These are phyloP conservation scores for Meandrusa payeni DNA, from an alignment of 2,888 invertebrate genomes.

Conservation along the genomic window DNA sequence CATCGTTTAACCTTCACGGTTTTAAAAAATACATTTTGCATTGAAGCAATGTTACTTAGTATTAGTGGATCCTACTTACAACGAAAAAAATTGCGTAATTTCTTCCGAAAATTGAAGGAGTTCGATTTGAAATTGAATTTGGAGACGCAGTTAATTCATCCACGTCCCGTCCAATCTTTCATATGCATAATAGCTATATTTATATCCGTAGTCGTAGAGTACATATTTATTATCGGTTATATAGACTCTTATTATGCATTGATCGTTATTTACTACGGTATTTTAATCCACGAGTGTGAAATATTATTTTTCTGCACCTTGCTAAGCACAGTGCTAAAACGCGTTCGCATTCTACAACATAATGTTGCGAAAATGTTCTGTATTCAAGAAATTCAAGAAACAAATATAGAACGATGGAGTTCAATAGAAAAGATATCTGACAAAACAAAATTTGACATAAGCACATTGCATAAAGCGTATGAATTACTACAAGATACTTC, in stretches of 20 bases:
- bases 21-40: slow-evolving; percentile 14
- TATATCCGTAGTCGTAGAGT: background rate
- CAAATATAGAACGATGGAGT: background rate
- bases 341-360: slow-evolving; percentile 23
- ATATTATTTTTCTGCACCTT: slow-evolving; percentile 26
- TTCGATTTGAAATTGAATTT: slow-evolving; percentile 16
- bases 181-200: background rate
- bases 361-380: slow-evolving; percentile 20
- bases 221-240: background rate
- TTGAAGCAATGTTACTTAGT: slow-evolving; percentile 4
- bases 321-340: slow-evolving; percentile 20
- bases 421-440: background rate
- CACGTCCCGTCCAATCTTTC: background rate
- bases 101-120: slow-evolving; percentile 8
- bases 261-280: slow-evolving; percentile 15
- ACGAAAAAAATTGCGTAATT: slow-evolving; percentile 1
- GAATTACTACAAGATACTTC: slow-evolving; percentile 13
- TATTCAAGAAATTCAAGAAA: background rate
- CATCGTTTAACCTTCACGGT: background rate
- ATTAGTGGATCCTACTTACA: slow-evolving; percentile 14
- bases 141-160: background rate
- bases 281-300: slow-evolving; percentile 26
- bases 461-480: slow-evolving; percentile 14
- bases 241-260: background rate
- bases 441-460: slow-evolving; percentile 13